Evolutionary conservation across 2,888 invertebrate genomes (phyloP).

Genomic region (Rhabditoides inermis): DNA sequence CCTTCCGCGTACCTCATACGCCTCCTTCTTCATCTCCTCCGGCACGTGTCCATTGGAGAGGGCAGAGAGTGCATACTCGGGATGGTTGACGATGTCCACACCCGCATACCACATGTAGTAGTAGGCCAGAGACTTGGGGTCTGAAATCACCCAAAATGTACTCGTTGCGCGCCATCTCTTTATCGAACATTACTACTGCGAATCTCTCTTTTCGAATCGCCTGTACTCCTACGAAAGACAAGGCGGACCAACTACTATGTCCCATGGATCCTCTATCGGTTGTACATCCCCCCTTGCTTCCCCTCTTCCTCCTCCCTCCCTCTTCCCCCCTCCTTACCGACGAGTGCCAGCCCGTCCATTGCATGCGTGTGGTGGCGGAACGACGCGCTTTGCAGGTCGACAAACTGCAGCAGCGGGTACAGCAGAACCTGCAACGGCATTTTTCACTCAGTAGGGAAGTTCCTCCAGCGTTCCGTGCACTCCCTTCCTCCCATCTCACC

Average conservation of each 20-base stretch:
- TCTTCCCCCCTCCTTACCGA: conserved; percentile 19
- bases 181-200: too few species aligned
- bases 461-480: too few species aligned
- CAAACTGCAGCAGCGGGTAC: conserved; percentile 52
- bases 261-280: too few species aligned
- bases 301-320: too few species aligned
- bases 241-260: too few species aligned
- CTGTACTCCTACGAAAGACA: too few species aligned
- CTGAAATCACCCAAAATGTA: conserved; percentile 10
- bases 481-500: too few species aligned
- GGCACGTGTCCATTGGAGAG: conserved; percentile 34
- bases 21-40: conserved; percentile 5
- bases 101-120: conserved; percentile 41
- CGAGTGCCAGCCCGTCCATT: conserved; percentile 29
- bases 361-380: conserved; percentile 34
- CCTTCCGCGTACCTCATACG: conserved; percentile 10
- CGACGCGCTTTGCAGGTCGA: conserved; percentile 51
- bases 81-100: conserved; percentile 21
- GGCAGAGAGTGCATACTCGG: conserved; percentile 18
- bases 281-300: too few species aligned
- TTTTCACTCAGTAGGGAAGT: background rate
- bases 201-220: too few species aligned
- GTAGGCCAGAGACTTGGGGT: conserved; percentile 32
- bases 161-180: background rate
- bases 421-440: conserved; percentile 42